Conservation (phyloP, 1,140 invertebrate species). For the Yoshiicerus persimilis region DNA sequence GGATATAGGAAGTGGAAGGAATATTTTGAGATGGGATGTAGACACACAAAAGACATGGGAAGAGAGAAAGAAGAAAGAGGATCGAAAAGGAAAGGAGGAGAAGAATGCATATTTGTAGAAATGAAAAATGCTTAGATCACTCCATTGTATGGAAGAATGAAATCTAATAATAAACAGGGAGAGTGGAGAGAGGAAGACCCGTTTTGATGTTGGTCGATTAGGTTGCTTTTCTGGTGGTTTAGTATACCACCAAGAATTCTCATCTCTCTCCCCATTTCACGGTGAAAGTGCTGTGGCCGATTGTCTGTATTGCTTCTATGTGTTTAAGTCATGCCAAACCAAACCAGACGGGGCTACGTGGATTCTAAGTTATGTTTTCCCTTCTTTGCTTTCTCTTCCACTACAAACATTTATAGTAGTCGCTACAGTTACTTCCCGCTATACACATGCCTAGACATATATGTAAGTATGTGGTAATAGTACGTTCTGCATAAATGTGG, state of each 20-base stretch:
- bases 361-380: neutral
- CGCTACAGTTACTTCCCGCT: neutral
- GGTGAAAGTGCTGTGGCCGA: neutral
- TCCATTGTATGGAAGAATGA: neutral
- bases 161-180: slow-evolving; percentile 11
- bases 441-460: neutral
- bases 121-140: neutral
- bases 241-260: neutral
- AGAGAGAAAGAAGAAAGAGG: neutral
- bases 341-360: neutral
- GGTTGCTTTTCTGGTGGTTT: neutral
- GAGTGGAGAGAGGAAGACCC: neutral
- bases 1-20: neutral
- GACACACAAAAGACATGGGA: neutral
- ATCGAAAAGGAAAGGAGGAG: neutral
- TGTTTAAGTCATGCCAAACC: neutral
- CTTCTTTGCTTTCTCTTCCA: neutral
- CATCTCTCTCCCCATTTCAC: neutral
- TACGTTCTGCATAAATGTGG: neutral
- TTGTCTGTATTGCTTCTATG: neutral
- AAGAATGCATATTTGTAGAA: neutral
- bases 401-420: neutral
- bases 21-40: neutral
- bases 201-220: slow-evolving; percentile 7
- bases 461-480: neutral